These are phyloP conservation scores for Hyles lineata DNA, from an alignment of 2,888 invertebrate genomes.

Conservation along the genomic window DNA sequence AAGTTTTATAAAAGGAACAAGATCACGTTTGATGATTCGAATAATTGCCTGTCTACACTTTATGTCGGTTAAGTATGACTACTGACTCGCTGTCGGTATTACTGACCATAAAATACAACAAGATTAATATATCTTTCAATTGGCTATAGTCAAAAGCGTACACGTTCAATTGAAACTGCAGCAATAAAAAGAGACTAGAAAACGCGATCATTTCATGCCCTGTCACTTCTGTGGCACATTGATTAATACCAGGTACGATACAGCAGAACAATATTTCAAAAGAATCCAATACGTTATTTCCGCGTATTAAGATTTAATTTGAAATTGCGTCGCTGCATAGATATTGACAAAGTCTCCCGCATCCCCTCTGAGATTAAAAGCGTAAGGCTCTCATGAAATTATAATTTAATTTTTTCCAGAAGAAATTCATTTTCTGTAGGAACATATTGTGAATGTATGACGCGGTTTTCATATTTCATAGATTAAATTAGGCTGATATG, in stretches of 20 bases:
- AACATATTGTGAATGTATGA: constrained; percentile 60
- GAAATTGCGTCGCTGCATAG: constrained; percentile 54
- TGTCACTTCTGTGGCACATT: neutral
- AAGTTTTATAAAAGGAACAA: no score
- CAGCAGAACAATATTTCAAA: neutral
- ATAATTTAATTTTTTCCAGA: constrained; percentile 76
- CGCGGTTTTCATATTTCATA: constrained; percentile 47
- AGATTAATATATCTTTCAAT: no score
- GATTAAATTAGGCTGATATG: constrained; percentile 31
- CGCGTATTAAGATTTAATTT: constrained; percentile 41
- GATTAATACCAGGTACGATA: neutral
- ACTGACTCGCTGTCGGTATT: no score
- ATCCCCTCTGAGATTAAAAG: constrained; percentile 65
- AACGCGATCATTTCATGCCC: no score
- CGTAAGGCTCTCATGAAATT: constrained; percentile 76
- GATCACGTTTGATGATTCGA: no score
- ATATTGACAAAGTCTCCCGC: constrained; percentile 58
- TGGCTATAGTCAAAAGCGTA: no score
- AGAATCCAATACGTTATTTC: neutral
- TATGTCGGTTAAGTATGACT: no score
- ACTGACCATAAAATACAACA: no score
- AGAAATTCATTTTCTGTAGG: constrained; percentile 54
- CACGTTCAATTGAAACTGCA: no score
- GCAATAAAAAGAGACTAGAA: no score
- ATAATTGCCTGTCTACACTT: no score